Conservation (phyloP, 2,888 invertebrate species). For the Neoascia interrupta region DNA sequence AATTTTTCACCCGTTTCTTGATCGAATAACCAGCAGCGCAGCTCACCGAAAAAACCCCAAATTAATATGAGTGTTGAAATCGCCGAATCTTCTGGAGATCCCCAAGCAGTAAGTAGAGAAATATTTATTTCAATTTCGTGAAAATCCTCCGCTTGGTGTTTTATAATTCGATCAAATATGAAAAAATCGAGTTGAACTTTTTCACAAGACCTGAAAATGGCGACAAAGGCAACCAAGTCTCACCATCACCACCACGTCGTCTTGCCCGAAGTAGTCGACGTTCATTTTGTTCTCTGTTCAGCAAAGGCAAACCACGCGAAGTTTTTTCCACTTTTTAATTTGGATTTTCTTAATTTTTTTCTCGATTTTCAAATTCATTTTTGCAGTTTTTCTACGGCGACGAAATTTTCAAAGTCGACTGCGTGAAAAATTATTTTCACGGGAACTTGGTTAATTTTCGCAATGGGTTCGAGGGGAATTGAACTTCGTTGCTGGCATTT, state of each 20-base stretch:
- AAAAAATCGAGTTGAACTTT: slow-evolving; percentile 43
- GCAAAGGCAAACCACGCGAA: slow-evolving; percentile 61
- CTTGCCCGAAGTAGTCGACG: slow-evolving; percentile 36
- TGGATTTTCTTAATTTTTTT: slow-evolving; percentile 13
- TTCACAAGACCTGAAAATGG: slow-evolving; percentile 65
- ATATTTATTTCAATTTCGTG: slow-evolving; percentile 24
- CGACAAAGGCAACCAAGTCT: slow-evolving; percentile 59
- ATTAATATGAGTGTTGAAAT: slow-evolving; percentile 60
- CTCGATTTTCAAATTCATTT: slow-evolving; percentile 19
- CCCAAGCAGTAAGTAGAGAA: slow-evolving; percentile 55
- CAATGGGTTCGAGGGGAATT: slow-evolving; percentile 8
- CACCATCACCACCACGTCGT: slow-evolving; percentile 63
- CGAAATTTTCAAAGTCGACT: slow-evolving; percentile 19
- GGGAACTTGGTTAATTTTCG: no score
- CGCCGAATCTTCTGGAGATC: slow-evolving; percentile 37
- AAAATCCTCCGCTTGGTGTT: slow-evolving; percentile 14
- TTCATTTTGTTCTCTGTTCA: slow-evolving; percentile 66
- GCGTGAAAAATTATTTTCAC: slow-evolving; percentile 5
- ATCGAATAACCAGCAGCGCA: background rate
- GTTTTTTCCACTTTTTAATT: slow-evolving; percentile 40
- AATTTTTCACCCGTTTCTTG: slow-evolving; percentile 59
- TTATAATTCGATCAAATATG: slow-evolving; percentile 27
- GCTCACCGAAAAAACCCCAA: background rate
- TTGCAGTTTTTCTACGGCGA: background rate
- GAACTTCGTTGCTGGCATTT: slow-evolving; percentile 25